Evolutionary conservation across 1,140 invertebrate species (phyloP).

Genomic region (Diabrotica undecimpunctata): DNA sequence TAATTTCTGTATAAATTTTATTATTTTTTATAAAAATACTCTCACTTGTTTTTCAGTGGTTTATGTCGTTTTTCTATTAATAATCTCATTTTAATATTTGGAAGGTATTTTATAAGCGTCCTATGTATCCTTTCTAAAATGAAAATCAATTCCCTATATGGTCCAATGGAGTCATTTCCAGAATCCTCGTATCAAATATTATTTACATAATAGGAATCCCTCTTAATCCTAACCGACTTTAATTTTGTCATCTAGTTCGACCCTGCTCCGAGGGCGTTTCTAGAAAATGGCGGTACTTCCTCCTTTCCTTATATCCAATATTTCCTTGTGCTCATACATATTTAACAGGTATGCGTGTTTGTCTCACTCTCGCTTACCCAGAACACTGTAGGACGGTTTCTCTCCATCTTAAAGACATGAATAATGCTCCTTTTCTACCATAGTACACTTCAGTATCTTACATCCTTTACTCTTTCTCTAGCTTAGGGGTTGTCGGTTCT

Average conservation of each 20-base stretch:
- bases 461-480: constrained; percentile 17
- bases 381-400: neutral
- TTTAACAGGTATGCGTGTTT: constrained; percentile 36
- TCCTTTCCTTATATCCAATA: constrained; percentile 38
- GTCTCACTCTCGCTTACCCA: constrained; percentile 4
- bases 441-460: constrained; percentile 21
- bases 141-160: no score
- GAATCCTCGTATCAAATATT: no score
- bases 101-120: no score
- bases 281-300: constrained; percentile 41
- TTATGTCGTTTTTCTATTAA: no score
- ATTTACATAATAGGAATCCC: no score
- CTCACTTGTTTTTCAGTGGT: no score
- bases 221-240: neutral
- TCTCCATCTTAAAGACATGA: constrained; percentile 23
- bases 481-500: constrained; percentile 14
- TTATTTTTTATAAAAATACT: no score
- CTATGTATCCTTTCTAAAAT: no score
- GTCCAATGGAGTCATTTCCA: no score
- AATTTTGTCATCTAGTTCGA: neutral
- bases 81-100: no score
- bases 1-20: no score
- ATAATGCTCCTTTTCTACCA: constrained; percentile 20
- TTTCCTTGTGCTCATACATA: constrained; percentile 41
- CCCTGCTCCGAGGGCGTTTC: constrained; percentile 31